These are phyloP conservation scores for Mantis religiosa DNA, from an alignment of 2,888 invertebrate genomes.

Conservation along the genomic window DNA sequence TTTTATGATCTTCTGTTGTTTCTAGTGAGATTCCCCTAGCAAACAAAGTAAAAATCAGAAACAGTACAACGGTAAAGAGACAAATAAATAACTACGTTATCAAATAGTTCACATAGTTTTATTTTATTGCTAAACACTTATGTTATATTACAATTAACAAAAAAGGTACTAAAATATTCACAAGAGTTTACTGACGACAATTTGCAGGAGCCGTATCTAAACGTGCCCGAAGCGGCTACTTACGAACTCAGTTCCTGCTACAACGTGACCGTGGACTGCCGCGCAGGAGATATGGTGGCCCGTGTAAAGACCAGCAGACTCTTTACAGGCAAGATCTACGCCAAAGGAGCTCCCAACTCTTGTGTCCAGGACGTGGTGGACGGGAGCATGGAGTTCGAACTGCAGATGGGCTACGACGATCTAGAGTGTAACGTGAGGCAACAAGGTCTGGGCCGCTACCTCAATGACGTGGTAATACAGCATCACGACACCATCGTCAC, in stretches of 20 bases:
- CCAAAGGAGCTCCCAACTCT: constrained; percentile 88
- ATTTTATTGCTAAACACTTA: no score
- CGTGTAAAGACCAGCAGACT: constrained; percentile 86
- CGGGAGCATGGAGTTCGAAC: constrained; percentile 82
- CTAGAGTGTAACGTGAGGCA: constrained; percentile 89
- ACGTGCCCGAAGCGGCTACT: constrained; percentile 86
- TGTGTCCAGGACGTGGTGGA: constrained; percentile 87
- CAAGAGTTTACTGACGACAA: no score
- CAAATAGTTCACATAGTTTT: no score
- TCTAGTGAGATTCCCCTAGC: no score
- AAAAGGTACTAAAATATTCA: no score
- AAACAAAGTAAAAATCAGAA: no score
- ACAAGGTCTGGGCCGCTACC: constrained; percentile 78
- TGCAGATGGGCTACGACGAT: constrained; percentile 88
- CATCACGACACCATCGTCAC: constrained; percentile 95
- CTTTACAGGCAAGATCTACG: constrained; percentile 92
- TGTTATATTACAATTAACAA: no score
- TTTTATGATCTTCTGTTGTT: no score
- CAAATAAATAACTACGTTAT: no score
- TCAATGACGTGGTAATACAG: constrained; percentile 91
- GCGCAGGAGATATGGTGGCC: constrained; percentile 89
- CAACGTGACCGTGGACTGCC: constrained; percentile 90
- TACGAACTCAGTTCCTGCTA: constrained; percentile 91
- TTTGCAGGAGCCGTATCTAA: constrained; percentile 77
- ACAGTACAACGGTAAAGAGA: no score